Percentiles rank a stretch among this genome's conserved stretches.
Evolutionary conservation across 2,113 vertebrate species (phyloP).

Genomic region (Pelusios castaneus): DNA sequence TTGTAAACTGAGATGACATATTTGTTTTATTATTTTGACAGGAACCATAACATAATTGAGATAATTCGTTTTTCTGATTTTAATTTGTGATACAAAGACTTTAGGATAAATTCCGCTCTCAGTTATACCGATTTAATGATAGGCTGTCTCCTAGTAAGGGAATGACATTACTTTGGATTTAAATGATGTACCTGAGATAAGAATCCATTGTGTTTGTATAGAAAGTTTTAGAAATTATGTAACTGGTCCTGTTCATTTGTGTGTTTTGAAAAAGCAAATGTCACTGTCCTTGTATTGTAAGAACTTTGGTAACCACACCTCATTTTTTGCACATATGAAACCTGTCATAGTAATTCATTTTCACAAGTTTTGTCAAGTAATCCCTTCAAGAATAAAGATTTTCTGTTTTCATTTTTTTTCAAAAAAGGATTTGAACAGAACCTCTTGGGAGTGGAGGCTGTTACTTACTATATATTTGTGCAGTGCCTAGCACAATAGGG

Average conservation of each 20-base stretch:
- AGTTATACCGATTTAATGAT: constrained; percentile 25
- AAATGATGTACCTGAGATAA: constrained; percentile 15
- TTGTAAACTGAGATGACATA: constrained; percentile 26
- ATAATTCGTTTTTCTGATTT: constrained; percentile 15
- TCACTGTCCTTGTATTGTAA: not conserved
- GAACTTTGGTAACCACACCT: not conserved
- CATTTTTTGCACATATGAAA: not conserved
- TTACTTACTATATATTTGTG: fast-evolving
- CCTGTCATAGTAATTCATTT: not conserved
- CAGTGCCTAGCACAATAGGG: not conserved
- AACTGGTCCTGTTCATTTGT: not conserved
- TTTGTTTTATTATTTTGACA: constrained; percentile 44
- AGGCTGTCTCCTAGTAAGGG: not conserved
- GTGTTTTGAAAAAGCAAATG: constrained; percentile 2
- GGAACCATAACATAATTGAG: not conserved
- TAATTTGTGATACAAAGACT: not conserved
- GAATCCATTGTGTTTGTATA: not conserved
- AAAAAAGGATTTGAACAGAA: not conserved
- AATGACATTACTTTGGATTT: not conserved
- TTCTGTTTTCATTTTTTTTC: not conserved
- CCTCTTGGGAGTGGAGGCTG: not conserved
- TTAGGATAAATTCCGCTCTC: not conserved
- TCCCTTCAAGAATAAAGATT: not conserved
- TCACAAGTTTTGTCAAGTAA: not conserved
- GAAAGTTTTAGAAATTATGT: not conserved